Conservation (phyloP, 92 coral and sea anemone genomes). For the Paragorgia papillata region DNA sequence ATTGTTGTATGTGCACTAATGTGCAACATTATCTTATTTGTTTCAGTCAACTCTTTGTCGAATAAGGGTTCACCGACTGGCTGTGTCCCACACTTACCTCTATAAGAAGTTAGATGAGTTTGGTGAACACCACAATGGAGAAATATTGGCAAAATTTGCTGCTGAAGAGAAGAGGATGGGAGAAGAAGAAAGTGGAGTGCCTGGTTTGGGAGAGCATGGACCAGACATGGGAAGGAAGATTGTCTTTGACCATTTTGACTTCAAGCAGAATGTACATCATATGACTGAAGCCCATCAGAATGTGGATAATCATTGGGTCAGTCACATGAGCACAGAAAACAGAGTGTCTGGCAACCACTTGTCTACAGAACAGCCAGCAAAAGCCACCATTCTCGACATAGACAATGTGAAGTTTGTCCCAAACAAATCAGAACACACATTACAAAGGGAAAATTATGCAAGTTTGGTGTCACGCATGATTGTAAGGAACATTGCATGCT, state of each 20-base stretch:
- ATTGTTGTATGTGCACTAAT: no score
- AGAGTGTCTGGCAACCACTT: constrained; percentile 63
- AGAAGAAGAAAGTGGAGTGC: neutral
- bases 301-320: no score
- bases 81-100: constrained; percentile 62
- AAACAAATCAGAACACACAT: constrained; percentile 49
- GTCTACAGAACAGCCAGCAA: constrained; percentile 40
- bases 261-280: neutral
- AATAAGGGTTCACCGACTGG: constrained; percentile 39
- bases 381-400: constrained; percentile 55
- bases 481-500: constrained; percentile 41
- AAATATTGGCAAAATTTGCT: constrained; percentile 54
- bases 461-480: constrained; percentile 36
- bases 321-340: constrained; percentile 58
- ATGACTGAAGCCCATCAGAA: constrained; percentile 11
- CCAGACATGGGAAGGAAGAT: constrained; percentile 20
- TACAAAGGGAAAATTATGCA: constrained; percentile 59
- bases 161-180: constrained; percentile 60
- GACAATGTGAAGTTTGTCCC: constrained; percentile 67
- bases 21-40: no score
- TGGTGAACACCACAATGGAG: constrained; percentile 59
- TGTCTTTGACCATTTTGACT: constrained; percentile 21
- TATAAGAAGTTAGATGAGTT: constrained; percentile 78
- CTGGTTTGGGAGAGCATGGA: neutral
- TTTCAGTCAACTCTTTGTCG: constrained; percentile 16